Conservation (phyloP, 2,888 invertebrate genomes). For the Drosophila mulleri region DNA sequence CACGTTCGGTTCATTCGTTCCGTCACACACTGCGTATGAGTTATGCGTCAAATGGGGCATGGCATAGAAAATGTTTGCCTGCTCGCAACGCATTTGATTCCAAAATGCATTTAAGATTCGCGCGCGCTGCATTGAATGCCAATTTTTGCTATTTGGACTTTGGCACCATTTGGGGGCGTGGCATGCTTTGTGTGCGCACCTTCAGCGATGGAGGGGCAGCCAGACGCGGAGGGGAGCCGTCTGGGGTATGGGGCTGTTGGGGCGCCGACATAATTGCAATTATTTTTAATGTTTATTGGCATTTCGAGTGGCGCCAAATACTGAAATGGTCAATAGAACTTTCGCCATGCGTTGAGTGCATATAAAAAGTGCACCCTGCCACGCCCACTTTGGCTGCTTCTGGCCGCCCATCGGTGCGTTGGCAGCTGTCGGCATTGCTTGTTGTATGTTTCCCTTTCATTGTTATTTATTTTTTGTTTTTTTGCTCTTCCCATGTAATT, state of each 20-base stretch:
- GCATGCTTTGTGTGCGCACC: conserved; percentile 7
- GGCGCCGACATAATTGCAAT: conserved; percentile 62
- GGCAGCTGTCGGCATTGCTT: conserved; percentile 36
- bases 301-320: conserved; percentile 60
- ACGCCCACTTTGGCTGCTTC: background rate
- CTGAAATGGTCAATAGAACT: conserved; percentile 51
- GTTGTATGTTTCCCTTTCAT: conserved; percentile 2
- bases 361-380: conserved; percentile 4
- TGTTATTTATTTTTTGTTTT: conserved; percentile 10
- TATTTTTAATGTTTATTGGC: conserved; percentile 64
- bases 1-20: background rate
- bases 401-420: background rate
- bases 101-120: conserved; percentile 8
- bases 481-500: conserved; percentile 48
- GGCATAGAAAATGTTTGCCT: conserved; percentile 66
- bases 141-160: conserved; percentile 65
- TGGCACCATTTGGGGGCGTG: conserved; percentile 31
- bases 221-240: too few species aligned
- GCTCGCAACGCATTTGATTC: conserved; percentile 40
- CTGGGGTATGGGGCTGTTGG: background rate
- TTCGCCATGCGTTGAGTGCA: conserved; percentile 32
- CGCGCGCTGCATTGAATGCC: conserved; percentile 54
- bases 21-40: conserved; percentile 77
- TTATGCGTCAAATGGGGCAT: conserved; percentile 75
- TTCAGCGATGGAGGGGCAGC: background rate